Percentiles rank a stretch among this genome's conserved stretches.
phyloP scores from a whole-genome alignment of 2,113 vertebrate genomes.

The Psephotus haematonotus region DNA sequence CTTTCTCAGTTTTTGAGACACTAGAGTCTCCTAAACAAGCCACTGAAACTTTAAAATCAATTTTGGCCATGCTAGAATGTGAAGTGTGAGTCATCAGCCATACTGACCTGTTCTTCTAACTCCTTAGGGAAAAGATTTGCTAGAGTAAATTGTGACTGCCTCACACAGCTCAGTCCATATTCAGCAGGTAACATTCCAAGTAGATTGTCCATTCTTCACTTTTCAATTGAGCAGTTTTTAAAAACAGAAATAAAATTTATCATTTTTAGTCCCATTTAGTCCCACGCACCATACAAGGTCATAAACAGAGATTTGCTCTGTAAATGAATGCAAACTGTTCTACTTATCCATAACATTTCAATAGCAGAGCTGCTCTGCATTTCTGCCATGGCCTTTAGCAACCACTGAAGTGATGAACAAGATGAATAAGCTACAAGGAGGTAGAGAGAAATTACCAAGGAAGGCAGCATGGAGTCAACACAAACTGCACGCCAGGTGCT shows the following conservation, averaged over 20 bases:
- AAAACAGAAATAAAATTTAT: neutral
- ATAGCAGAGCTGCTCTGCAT: neutral
- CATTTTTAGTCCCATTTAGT: neutral
- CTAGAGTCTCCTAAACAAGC: neutral
- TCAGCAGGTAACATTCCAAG: neutral
- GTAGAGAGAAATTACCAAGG: neutral
- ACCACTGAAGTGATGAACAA: neutral
- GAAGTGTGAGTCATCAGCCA: neutral
- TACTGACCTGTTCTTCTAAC: neutral
- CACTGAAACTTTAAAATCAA: neutral
- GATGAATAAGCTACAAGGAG: neutral
- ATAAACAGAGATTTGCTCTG: neutral
- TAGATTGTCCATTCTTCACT: neutral
- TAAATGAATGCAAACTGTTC: neutral
- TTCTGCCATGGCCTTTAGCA: neutral
- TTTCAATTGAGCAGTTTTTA: neutral
- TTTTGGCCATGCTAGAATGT: neutral
- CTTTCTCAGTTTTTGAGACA: neutral
- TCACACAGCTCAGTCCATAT: neutral
- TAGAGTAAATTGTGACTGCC: neutral
- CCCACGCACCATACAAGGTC: neutral
- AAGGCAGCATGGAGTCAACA: neutral
- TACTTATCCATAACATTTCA: neutral
- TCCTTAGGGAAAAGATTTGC: neutral
- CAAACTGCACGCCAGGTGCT: neutral